Conservation (phyloP, 2,113 vertebrate genomes). For the Cynocephalus volans region DNA sequence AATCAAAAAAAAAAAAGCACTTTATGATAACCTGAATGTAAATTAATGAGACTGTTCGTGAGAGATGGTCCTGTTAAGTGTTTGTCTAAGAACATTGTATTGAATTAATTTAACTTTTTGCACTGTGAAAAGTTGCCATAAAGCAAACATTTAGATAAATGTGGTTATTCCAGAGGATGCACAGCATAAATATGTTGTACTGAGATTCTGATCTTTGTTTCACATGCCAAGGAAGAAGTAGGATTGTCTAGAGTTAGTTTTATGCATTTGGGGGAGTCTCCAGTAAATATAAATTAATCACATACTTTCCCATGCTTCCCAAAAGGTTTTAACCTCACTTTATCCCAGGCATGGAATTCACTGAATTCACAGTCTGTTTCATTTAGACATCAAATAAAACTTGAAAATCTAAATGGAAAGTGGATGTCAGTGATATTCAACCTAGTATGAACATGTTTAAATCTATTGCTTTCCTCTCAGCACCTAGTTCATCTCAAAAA, state of each 20-base stretch:
- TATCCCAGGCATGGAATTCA: neutral
- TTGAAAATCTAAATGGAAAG: neutral
- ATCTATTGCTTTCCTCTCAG: neutral
- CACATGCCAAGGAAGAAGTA: neutral
- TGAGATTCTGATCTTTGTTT: neutral
- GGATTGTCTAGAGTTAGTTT: neutral
- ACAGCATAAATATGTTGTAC: neutral
- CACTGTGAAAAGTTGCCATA: neutral
- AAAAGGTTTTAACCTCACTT: neutral
- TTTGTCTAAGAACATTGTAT: neutral
- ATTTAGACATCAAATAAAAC: constrained; percentile 19
- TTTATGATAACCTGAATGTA: neutral
- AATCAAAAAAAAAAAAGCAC: neutral
- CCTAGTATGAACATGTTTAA: neutral
- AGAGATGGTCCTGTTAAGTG: neutral
- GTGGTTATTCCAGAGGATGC: neutral
- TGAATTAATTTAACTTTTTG: constrained; percentile 48
- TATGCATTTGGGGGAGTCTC: neutral
- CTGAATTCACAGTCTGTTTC: neutral
- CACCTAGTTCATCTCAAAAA: neutral
- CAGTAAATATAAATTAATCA: neutral
- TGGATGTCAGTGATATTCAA: neutral
- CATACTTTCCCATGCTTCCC: neutral
- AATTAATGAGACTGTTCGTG: neutral
- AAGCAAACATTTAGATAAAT: neutral